Evolutionary conservation across 2,888 invertebrate species (phyloP).

Genomic region (Watsonalla cultraria): DNA sequence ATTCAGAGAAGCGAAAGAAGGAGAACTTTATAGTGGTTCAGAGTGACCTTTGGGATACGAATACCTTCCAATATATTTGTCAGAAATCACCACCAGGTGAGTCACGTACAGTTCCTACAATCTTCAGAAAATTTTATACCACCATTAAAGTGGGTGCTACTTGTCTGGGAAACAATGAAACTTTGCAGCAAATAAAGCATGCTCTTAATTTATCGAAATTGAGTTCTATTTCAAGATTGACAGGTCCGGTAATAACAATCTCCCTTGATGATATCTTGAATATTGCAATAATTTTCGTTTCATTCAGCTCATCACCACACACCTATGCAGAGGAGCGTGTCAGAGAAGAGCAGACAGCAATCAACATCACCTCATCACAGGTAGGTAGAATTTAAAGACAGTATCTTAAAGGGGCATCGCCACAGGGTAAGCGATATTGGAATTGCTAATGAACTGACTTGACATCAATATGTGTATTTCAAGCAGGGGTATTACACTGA

Average conservation of each 20-base stretch:
- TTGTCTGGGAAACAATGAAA: too few species aligned
- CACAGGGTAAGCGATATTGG: too few species aligned
- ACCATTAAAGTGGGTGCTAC: too few species aligned
- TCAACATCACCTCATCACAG: constrained; percentile 66
- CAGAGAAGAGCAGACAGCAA: constrained; percentile 81
- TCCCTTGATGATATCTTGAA: neutral
- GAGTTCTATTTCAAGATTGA: constrained; percentile 8
- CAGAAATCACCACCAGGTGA: constrained; percentile 64
- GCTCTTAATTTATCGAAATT: too few species aligned
- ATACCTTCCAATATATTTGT: constrained; percentile 78
- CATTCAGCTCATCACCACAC: constrained; percentile 56
- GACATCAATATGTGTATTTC: too few species aligned
- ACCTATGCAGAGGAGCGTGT: constrained; percentile 81
- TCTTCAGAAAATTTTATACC: too few species aligned
- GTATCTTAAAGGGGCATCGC: too few species aligned
- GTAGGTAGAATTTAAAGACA: constrained; percentile 22
- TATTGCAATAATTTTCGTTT: neutral
- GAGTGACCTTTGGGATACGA: constrained; percentile 83
- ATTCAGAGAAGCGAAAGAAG: constrained; percentile 72
- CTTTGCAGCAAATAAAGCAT: too few species aligned
- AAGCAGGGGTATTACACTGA: neutral
- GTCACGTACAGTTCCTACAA: constrained; percentile 3
- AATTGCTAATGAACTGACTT: too few species aligned
- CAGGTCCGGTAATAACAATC: constrained; percentile 8
- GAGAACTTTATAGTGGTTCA: constrained; percentile 82